Conservation (phyloP, 2,888 invertebrate species). For the Hemistola chrysoprasaria region DNA sequence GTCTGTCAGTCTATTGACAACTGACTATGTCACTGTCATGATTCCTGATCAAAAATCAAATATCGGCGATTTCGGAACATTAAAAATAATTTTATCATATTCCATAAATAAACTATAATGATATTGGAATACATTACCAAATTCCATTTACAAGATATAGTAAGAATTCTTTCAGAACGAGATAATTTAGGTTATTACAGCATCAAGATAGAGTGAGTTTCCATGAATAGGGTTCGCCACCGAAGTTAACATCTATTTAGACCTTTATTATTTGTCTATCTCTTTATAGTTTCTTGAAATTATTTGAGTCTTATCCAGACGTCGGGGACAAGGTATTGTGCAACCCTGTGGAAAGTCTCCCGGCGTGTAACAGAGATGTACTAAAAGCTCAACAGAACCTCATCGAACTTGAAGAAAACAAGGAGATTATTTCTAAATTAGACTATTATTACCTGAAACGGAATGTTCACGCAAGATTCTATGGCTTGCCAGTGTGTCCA, state of each 20-base stretch:
- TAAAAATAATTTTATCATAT: neutral
- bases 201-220: conserved; percentile 86
- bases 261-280: conserved; percentile 3
- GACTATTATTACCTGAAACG: conserved; percentile 75
- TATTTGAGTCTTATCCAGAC: conserved; percentile 86
- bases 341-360: conserved; percentile 83
- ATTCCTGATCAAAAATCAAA: no score
- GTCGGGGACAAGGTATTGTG: conserved; percentile 86
- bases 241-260: neutral
- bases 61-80: no score
- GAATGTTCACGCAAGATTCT: conserved; percentile 86
- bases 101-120: conserved; percentile 40
- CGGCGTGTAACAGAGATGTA: conserved; percentile 84
- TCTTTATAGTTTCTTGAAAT: conserved; percentile 84
- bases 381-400: conserved; percentile 83
- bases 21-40: no score
- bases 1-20: no score
- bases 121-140: conserved; percentile 81
- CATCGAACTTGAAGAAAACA: conserved; percentile 62
- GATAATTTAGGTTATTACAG: conserved; percentile 84
- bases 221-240: no score
- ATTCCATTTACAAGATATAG: conserved; percentile 83
- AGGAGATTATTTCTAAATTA: conserved; percentile 47
- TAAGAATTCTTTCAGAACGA: conserved; percentile 82
- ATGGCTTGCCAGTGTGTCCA: conserved; percentile 86